These are phyloP conservation scores for Doryteuthis pealeii DNA, from an alignment of 1,140 invertebrate species.

Conservation along the genomic window DNA sequence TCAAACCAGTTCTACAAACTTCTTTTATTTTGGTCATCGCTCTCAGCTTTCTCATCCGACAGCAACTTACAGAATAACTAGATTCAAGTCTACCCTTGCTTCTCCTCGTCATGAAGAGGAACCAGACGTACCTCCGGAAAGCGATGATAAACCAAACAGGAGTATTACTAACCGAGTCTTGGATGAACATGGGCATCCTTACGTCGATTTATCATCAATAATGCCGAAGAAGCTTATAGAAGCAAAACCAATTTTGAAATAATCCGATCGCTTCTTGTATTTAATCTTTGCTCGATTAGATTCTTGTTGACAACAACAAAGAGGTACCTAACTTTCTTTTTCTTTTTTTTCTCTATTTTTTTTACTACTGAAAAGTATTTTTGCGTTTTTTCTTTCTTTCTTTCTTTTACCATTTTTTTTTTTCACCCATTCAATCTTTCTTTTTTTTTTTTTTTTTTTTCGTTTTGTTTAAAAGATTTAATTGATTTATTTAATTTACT, in stretches of 20 bases:
- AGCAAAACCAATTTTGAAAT: constrained; percentile 95
- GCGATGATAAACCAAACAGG: no score
- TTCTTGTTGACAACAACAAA: constrained; percentile 90
- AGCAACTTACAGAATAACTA: background rate
- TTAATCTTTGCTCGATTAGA: constrained; percentile 87
- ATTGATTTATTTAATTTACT: no score
- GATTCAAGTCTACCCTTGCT: constrained; percentile 15
- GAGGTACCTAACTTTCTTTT: constrained; percentile 70
- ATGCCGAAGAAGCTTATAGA: constrained; percentile 63
- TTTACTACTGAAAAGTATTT: no score
- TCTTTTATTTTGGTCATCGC: background rate
- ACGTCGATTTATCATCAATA: constrained; percentile 72
- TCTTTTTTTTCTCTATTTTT: no score
- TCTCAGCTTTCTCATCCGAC: constrained; percentile 6
- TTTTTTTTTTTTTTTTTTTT: no score
- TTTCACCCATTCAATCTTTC: no score
- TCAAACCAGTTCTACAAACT: background rate
- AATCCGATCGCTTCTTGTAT: constrained; percentile 87
- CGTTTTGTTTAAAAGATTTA: no score
- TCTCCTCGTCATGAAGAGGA: constrained; percentile 10
- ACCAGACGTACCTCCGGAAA: no score
- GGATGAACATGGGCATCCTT: constrained; percentile 23
- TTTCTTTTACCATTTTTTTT: no score
- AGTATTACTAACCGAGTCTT: background rate
- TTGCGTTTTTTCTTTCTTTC: no score